A percentile compares a stretch with the other conserved stretches of the same genome.
Conservation (phyloP, 2,888 invertebrate genomes). For the Eumacrocentrus americanus region DNA sequence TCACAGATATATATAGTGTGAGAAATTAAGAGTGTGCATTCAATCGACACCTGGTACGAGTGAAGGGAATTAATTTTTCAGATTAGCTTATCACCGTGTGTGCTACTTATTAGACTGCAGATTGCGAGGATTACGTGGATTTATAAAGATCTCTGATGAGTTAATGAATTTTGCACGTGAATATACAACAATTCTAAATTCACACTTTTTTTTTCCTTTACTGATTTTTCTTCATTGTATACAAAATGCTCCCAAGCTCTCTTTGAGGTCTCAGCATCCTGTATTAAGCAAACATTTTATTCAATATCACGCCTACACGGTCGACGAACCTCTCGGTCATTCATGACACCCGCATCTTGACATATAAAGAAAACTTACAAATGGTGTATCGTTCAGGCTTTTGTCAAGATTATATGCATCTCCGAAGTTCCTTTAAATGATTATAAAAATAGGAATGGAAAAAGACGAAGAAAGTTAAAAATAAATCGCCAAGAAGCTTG, state of each 20-base stretch:
- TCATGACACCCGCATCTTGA: constrained; percentile 3
- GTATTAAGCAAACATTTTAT: constrained; percentile 58
- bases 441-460: too few relatives aligned
- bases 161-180: neutral
- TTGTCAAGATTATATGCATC: constrained; percentile 7
- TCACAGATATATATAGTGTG: too few relatives aligned
- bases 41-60: too few relatives aligned
- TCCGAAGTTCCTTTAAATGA: too few relatives aligned
- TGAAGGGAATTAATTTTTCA: too few relatives aligned
- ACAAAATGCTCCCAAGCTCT: constrained; percentile 55
- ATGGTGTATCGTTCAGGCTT: constrained; percentile 6
- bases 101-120: too few relatives aligned
- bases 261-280: constrained; percentile 55
- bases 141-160: too few relatives aligned
- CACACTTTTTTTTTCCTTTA: neutral
- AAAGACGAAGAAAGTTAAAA: too few relatives aligned
- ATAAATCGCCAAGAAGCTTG: too few relatives aligned
- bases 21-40: too few relatives aligned
- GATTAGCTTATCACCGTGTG: too few relatives aligned
- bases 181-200: neutral
- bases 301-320: constrained; percentile 58
- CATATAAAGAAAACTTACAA: constrained; percentile 19
- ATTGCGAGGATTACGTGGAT: too few relatives aligned
- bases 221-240: neutral
- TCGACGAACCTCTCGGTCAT: constrained; percentile 37